Base-by-base conservation (phyloP, 2,113 vertebrate species). In the Peromyscus maniculatus region DNA sequence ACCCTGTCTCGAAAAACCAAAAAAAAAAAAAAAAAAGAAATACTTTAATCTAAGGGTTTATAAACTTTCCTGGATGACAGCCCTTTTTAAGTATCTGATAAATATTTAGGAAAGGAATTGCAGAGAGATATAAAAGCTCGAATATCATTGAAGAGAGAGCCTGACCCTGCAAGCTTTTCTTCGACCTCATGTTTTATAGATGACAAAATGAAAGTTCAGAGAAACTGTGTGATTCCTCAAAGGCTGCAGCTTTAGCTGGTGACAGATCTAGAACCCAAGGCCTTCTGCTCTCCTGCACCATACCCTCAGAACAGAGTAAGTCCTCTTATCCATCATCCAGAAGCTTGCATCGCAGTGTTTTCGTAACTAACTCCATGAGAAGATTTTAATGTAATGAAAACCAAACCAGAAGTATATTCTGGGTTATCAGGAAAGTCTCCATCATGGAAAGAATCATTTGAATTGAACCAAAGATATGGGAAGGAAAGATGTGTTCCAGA, bases 51-150 rank as follows among this genome's bases (percentile, higher is more conserved):
- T 80, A 49, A 69, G 64, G 17, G 16, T 92, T 84, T 88, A 5
- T 94, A 96, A 93, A 86, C 8, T 72, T 94, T 87, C 49, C 79
- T 93, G 39, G 52, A 59, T 88, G 31, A 90, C 15, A 77, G 80
- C 69, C 4, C 39, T 21, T 69, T 77, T 93, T 88, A 77, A 92
- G 55, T 86, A 92, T 92, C 55, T 82, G 86, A 71, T 82, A 87
- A 96, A 55, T 86, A 95, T 57, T 91, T 93, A 92, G 36, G 5
- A 91, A 93, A 89, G 17, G 93, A 87, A 93, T 19, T 87, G 0
- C 46, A 90, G 16, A 80, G 62, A 89, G n/a, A 87, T 91, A 59
- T 17, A 87, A 90, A 91, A 62, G 13, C 75, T 88, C 71, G 19
- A 46, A 62, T 91, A 69, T 79, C 77, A 75, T 52, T 88, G 92